A percentile compares a stretch with the other conserved stretches of the same genome.
phyloP scores from a whole-genome alignment of 2,797 vertebrate genomes.

The Mycteria americana region DNA sequence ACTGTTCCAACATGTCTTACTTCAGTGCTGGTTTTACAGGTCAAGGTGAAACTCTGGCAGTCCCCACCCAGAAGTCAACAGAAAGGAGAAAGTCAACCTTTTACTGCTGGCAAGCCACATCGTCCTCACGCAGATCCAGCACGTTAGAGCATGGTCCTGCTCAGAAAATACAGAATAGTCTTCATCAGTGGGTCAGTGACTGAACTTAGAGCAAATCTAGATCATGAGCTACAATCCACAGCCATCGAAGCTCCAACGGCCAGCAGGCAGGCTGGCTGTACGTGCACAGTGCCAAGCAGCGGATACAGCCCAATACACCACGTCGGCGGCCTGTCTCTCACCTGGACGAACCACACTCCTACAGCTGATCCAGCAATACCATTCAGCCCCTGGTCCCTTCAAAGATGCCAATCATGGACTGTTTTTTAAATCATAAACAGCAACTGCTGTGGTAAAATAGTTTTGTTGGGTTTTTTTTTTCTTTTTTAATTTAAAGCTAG shows the following conservation, averaged over 20 bases:
- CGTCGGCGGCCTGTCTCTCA: neutral
- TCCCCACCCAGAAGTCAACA: neutral
- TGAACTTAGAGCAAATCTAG: neutral
- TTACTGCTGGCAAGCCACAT: neutral
- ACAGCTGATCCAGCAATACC: neutral
- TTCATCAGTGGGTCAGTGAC: neutral
- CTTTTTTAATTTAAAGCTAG: neutral
- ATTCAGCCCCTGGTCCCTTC: neutral
- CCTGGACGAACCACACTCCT: neutral
- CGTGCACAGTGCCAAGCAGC: fast-evolving
- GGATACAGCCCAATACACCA: fast-evolving
- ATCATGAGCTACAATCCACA: neutral
- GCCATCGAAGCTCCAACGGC: neutral
- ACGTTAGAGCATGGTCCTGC: neutral
- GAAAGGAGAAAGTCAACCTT: neutral
- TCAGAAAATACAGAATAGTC: neutral
- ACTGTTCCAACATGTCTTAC: neutral
- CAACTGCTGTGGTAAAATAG: neutral
- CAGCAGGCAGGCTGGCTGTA: neutral
- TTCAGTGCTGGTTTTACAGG: neutral
- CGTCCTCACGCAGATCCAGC: neutral
- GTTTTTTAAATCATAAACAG: neutral
- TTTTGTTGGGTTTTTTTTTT: neutral
- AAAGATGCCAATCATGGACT: neutral
- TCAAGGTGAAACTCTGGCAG: neutral